Evolutionary conservation across 2,113 vertebrate genomes (phyloP), one percentile per base, ranked within the genome.

Genomic region (Lasiurus cinereus): DNA sequence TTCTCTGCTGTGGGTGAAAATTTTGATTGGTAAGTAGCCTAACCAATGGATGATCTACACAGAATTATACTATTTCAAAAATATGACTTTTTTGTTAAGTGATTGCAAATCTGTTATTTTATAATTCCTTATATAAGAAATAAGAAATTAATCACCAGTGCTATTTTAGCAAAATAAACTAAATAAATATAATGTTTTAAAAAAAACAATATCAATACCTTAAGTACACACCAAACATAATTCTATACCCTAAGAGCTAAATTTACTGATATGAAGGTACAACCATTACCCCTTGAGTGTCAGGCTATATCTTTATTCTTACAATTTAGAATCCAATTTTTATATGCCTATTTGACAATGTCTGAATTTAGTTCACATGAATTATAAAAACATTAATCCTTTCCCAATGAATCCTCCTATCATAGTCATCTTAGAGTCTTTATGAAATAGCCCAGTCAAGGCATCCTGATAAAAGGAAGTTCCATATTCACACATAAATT

Each of bases 391-490:
- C 79, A 31, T 24, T 29, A 93, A 85, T 64, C 29, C 69, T 64
- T 89, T 59, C 56, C 56, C 21, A 88, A 19, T 52, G 77, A 50
- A 52, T 70, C 21, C 54, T 93, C 64, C 93, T 96, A 90, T 96
- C 88, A 59, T 4, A 77, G 76, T 78, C 90, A 97, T 96, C 95
- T 95, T 70, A 31, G 91, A 74, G 72, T 88, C 69, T 95, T 94
- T 80, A 90, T 72, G 67, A 97, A 96, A 87, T 10, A 33, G 93
- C 50, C 70, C 88, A 73, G 69, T 84, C 77, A 90, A 88, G 77
- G 27, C 46, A 92, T 50, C 64, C 93, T 96, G 93, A 96, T 96
- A 96, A 96, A 96, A 97, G 64, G 82, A 91, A 92, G 84, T 50
- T n/a, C 46, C 18, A 12, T 83, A 89, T 96, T 96, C 96, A 97